Base-by-base conservation (phyloP, 92 coral and sea anemone species). In the Palythoa grandis region DNA sequence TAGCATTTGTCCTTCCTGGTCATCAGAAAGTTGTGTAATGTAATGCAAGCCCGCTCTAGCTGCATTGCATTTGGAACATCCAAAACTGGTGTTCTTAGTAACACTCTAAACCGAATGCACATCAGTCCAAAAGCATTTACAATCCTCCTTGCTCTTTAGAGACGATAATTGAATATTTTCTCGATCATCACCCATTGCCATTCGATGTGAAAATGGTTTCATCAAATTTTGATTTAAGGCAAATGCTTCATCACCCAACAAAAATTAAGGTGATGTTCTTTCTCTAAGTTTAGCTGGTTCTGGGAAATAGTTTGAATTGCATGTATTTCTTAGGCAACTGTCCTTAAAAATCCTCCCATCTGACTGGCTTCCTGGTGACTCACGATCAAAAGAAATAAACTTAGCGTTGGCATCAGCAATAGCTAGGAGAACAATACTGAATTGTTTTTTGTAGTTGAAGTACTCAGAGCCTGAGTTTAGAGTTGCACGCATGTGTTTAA, bases 191-290 rank as follows among this genome's bases (percentile, higher is more conserved):
- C 92, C 94, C 88, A 88, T 80, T 61, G 91, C 93, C 53, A 68
- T 76, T 47, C 87, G 48, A 38, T 88, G 89, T 1, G 91, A 87
- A 48, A 43, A 91, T 76, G 89, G 91, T 47, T 89, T 87, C 90
- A 89, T 89, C 29, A 92, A 89, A 1, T 29, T 29, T 29, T 29
- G 35, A 29, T 89, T 90, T 14, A 92, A 57, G 20, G 92, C 90
- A 92, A 92, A 92, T 14, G 95, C 95, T 22, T 92, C 95, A 87
- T 92, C 92, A 35, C 94, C 92, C 63, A 92, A 82, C 29, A 86
- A 71, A 86, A 53, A 92, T 54, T 86, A 88, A 7, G 94, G 92
- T 16, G 68, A 15, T 38, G 20, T 43, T 10, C 74, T 70, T 29
- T 83, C 38, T 6, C 54, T 47, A 39, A 87, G 22, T 17, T 76